Percentiles rank a stretch among this genome's conserved stretches.
phyloP scores from a whole-genome alignment of 2,113 vertebrate genomes.

The Callipepla californica region DNA sequence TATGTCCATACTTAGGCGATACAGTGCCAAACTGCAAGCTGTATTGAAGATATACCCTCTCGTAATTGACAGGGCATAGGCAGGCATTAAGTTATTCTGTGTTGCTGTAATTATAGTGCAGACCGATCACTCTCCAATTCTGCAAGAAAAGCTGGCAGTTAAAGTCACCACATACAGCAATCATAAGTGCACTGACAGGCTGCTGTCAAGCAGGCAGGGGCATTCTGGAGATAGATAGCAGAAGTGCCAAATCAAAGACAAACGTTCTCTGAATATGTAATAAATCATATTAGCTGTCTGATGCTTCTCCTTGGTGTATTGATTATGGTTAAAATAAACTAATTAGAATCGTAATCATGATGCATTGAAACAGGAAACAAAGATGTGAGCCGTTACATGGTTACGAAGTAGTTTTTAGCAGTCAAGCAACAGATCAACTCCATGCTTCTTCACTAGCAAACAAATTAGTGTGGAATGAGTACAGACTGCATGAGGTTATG shows the following conservation, averaged over 20 bases:
- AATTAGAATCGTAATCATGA: constrained; percentile 53
- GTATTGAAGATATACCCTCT: background rate
- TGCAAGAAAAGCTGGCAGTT: constrained; percentile 33
- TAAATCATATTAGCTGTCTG: constrained; percentile 63
- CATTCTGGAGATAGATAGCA: constrained; percentile 38
- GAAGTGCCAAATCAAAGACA: constrained; percentile 50
- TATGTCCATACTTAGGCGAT: background rate
- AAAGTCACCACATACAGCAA: constrained; percentile 28
- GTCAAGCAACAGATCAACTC: background rate
- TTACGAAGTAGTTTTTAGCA: background rate
- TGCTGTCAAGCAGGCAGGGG: constrained; percentile 51
- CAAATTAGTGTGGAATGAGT: background rate
- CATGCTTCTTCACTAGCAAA: background rate
- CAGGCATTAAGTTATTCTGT: background rate
- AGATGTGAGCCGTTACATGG: background rate
- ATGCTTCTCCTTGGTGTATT: constrained; percentile 43
- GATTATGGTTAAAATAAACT: constrained; percentile 72
- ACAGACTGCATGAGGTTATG: background rate
- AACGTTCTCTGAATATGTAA: constrained; percentile 50
- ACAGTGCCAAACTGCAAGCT: background rate
- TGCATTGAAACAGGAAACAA: background rate
- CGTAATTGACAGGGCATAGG: constrained; percentile 5
- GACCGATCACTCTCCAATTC: background rate
- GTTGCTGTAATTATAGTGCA: background rate
- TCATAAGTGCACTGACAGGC: constrained; percentile 52